Base-by-base conservation (phyloP, 1,140 invertebrate genomes). In the Diorhabda elongata region DNA sequence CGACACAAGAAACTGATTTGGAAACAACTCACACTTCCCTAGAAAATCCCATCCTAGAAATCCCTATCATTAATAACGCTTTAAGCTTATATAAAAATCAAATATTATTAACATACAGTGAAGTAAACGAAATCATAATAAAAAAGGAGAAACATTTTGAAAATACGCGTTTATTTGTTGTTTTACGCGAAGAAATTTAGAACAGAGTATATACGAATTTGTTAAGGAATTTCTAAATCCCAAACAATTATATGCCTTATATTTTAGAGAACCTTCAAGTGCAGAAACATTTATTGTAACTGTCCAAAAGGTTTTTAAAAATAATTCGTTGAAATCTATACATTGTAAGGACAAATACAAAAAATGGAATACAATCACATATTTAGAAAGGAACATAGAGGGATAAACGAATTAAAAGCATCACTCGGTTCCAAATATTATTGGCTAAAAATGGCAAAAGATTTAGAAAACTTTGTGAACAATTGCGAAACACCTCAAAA, bases 1-100 rank as follows among this genome's bases (percentile, higher is more conserved):
- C 44, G 44, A 11, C 52, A 63, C n/a, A 66, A 66, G 52, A 45
- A 58, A 44, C 7, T 9, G 70, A 71, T 9, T 47, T 42, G 41
- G 52, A 69, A 69, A 71, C 61, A 44, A 58, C 69, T 47, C 70
- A 60, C 47, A 26, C 67, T 11, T 57, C 61, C 9, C 43, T 47
- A 7, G 67, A 71, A 71, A 56, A 69, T 47, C 70, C 64, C 42
- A 64, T 71, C 26, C 9, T 71, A 26, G 43, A 69, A 69, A 69
- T 71, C 42, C 70, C 57, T 2, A 69, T 69, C 26, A 26, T 0
- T 11, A 44, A 57, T 5, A 62, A 68, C 61, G 61, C 47, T 65
- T 11, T 26, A n/a, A 41, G 69, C 2, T 69, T 41, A 44, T 65
- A 44, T 9, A 44, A 62, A 62, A 43, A 62, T 44, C 42, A 52